Conservation (phyloP, 2,888 invertebrate genomes). For the Elmis aenea region DNA sequence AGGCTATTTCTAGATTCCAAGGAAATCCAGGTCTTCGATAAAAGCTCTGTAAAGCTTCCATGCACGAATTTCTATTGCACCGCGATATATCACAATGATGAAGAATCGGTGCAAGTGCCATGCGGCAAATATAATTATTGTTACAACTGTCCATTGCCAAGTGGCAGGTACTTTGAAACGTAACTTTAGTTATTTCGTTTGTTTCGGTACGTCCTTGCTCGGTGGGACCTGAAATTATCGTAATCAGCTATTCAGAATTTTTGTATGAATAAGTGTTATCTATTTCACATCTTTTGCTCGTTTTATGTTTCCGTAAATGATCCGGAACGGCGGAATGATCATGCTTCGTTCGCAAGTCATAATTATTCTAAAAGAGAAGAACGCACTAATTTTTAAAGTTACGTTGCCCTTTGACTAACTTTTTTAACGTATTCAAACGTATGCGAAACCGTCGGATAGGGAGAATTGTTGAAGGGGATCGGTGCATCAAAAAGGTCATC, state of each 20-base stretch:
- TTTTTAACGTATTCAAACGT: no score
- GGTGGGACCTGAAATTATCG: constrained; percentile 40
- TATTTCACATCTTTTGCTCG: no score
- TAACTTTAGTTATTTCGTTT: constrained; percentile 47
- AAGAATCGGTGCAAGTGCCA: constrained; percentile 76
- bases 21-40: constrained; percentile 75
- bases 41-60: constrained; percentile 80
- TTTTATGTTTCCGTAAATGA: no score
- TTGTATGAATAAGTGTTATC: no score
- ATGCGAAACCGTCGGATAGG: constrained; percentile 22
- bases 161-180: constrained; percentile 81
- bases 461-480: constrained; percentile 24
- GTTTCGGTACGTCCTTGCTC: constrained; percentile 30
- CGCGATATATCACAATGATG: constrained; percentile 72
- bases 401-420: no score
- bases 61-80: constrained; percentile 82
- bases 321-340: no score
- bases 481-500: constrained; percentile 22
- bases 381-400: no score
- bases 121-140: constrained; percentile 74
- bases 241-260: no score
- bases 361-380: no score
- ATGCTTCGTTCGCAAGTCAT: no score
- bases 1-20: constrained; percentile 85
- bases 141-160: constrained; percentile 77